Conservation (phyloP, 1,140 invertebrate genomes). For the Prorops nasuta region DNA sequence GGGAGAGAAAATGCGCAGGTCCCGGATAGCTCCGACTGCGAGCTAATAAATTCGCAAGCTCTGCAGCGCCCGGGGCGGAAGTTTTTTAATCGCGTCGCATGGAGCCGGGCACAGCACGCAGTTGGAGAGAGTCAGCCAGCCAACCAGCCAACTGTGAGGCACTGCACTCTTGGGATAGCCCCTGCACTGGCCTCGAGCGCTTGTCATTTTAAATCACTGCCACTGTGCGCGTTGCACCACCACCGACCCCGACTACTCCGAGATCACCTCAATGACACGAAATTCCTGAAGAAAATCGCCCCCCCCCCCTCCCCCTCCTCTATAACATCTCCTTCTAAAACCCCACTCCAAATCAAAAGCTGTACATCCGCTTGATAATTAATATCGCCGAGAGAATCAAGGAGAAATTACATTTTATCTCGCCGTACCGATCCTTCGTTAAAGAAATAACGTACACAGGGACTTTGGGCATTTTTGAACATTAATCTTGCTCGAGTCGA, state of each 20-base stretch:
- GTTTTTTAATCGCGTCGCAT: slow-evolving; percentile 44
- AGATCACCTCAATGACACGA: slow-evolving; percentile 2
- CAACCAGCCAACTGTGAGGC: too few relatives aligned
- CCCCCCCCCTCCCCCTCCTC: slow-evolving; percentile 10
- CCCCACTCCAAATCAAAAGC: too few relatives aligned
- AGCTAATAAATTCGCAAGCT: slow-evolving; percentile 44
- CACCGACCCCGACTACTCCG: slow-evolving; percentile 6
- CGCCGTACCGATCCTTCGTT: too few relatives aligned
- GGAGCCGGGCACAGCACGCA: slow-evolving; percentile 19
- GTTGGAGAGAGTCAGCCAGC: too few relatives aligned
- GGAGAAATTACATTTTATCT: too few relatives aligned
- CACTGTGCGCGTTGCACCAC: too few relatives aligned
- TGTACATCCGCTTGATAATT: too few relatives aligned
- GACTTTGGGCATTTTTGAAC: too few relatives aligned
- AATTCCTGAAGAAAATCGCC: slow-evolving; percentile 30
- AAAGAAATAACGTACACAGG: too few relatives aligned
- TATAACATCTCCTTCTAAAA: too few relatives aligned
- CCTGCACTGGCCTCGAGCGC: slow-evolving; percentile 23
- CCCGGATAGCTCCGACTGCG: slow-evolving; percentile 17
- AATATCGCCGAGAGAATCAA: too few relatives aligned
- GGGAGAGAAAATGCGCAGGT: slow-evolving; percentile 6
- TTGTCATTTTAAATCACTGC: slow-evolving; percentile 51
- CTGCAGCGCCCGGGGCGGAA: slow-evolving; percentile 36
- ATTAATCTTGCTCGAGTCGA: too few relatives aligned
- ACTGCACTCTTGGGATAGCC: slow-evolving; percentile 45